Conservation (phyloP, 2,113 vertebrate genomes). For the Brienomyrus brachyistius region DNA sequence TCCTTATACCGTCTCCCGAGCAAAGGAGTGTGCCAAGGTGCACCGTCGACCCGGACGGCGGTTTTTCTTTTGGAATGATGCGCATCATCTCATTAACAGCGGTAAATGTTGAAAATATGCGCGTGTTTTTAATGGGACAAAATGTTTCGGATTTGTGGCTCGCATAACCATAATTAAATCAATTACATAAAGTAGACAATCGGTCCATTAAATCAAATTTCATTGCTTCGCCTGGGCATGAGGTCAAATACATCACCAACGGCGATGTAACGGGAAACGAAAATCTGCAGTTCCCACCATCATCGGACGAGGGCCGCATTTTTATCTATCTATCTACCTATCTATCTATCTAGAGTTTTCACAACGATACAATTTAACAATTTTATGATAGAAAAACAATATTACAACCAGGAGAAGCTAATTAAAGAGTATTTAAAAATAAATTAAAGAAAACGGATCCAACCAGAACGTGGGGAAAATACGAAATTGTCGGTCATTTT, state of each 20-base stretch:
- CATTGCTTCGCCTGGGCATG: background rate
- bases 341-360: background rate
- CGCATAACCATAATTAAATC: background rate
- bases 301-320: slow-evolving; percentile 32
- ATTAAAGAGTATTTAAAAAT: background rate
- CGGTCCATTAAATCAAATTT: background rate
- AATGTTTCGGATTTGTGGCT: background rate
- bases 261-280: background rate
- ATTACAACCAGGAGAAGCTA: background rate
- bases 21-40: background rate
- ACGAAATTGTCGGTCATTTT: background rate
- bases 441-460: background rate
- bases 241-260: background rate
- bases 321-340: background rate
- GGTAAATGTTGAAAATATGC: background rate
- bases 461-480: background rate
- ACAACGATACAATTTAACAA: background rate
- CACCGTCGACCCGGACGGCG: background rate
- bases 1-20: background rate
- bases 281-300: slow-evolving; percentile 33
- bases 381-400: background rate
- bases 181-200: background rate
- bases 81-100: background rate
- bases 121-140: background rate
- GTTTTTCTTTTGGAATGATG: background rate